A percentile compares a stretch with the other conserved stretches of the same genome.
These are phyloP conservation scores for Paragorgia papillata DNA, from an alignment of 92 coral and sea anemone species.

Conservation along the genomic window DNA sequence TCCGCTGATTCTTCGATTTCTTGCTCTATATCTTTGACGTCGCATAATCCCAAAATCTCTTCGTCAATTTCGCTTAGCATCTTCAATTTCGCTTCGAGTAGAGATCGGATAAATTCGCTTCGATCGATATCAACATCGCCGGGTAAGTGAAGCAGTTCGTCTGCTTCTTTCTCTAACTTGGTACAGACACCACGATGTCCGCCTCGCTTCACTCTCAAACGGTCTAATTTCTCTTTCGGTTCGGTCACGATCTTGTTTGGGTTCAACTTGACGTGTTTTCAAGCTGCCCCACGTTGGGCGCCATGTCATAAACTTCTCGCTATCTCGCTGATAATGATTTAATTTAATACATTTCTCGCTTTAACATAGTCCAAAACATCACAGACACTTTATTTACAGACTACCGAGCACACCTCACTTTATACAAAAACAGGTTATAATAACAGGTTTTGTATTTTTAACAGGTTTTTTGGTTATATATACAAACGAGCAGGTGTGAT, in stretches of 20 bases:
- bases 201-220: constrained; percentile 19
- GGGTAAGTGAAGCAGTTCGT: background rate
- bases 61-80: constrained; percentile 7
- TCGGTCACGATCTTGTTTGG: background rate
- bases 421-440: too few species aligned
- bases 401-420: constrained; percentile 1
- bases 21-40: constrained; percentile 7
- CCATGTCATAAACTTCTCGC: too few species aligned
- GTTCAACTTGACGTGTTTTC: background rate
- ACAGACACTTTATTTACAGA: too few species aligned
- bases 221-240: constrained; percentile 7
- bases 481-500: too few species aligned
- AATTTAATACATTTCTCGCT: too few species aligned
- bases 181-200: too few species aligned
- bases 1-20: constrained; percentile 26
- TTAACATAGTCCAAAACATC: too few species aligned
- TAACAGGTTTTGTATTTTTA: too few species aligned
- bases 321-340: too few species aligned
- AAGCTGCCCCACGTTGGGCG: constrained; percentile 22
- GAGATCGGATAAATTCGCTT: background rate
- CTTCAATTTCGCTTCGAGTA: constrained; percentile 2
- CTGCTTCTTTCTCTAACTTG: constrained; percentile 27
- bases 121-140: background rate
- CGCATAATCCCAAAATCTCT: constrained; percentile 24
- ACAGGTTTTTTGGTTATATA: too few species aligned